Conservation (phyloP, 2,113 vertebrate species). For the Ammodytes dubius region DNA sequence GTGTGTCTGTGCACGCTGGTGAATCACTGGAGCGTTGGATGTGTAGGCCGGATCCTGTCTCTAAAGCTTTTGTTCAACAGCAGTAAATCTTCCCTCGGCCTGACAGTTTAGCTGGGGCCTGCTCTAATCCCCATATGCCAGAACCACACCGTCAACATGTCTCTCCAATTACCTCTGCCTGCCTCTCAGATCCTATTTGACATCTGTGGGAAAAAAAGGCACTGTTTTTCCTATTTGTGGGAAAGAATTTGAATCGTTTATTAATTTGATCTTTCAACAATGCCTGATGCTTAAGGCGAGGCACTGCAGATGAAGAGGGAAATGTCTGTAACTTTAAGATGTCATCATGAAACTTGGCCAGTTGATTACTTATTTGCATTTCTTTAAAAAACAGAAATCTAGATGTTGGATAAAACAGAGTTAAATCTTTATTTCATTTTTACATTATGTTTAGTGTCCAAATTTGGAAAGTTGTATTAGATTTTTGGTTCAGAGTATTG, state of each 20-base stretch:
- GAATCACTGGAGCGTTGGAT: conserved; percentile 75
- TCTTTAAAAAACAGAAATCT: too few species aligned
- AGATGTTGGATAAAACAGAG: too few species aligned
- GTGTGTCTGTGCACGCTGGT: conserved; percentile 59
- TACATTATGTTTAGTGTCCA: too few species aligned
- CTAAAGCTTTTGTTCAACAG: conserved; percentile 70
- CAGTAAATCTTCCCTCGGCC: conserved; percentile 73
- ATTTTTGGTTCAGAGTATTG: too few species aligned
- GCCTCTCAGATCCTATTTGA: conserved; percentile 45
- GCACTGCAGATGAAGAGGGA: too few species aligned
- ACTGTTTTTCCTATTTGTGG: conserved; percentile 40
- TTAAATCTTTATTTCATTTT: too few species aligned
- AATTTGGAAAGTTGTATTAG: too few species aligned
- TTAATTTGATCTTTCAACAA: conserved; percentile 52
- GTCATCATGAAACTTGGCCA: too few species aligned
- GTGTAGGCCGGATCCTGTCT: conserved; percentile 65
- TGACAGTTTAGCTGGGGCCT: conserved; percentile 64
- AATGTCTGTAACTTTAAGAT: too few species aligned
- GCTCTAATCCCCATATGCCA: conserved; percentile 72
- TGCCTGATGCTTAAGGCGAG: conserved; percentile 33
- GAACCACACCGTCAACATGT: conserved; percentile 69
- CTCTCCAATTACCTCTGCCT: conserved; percentile 66
- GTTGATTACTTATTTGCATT: too few species aligned
- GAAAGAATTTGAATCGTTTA: conserved; percentile 62
- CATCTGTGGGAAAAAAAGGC: conserved; percentile 61